phyloP scores from a whole-genome alignment of 1,140 invertebrate genomes.

The Zeugodacus cucurbitae region DNA sequence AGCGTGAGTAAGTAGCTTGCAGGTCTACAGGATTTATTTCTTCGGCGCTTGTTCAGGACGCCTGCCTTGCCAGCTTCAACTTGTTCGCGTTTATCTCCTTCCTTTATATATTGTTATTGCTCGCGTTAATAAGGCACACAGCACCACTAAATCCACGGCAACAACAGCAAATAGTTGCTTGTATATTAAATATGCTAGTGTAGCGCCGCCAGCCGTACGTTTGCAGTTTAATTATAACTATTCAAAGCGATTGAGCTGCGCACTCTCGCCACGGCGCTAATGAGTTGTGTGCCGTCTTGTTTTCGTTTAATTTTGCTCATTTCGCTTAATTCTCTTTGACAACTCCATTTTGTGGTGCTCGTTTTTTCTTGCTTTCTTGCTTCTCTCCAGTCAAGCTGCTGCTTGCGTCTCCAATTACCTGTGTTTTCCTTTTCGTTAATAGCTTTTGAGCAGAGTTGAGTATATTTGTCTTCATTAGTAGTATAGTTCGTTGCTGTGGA shows the following conservation, averaged over 20 bases:
- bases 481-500: too few species aligned
- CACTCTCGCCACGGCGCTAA: background rate
- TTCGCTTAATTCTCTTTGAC: background rate
- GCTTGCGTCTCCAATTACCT: too few species aligned
- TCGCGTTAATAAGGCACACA: background rate
- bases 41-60: background rate
- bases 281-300: constrained; percentile 1
- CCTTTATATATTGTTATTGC: background rate
- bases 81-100: background rate
- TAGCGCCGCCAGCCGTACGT: background rate
- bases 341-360: background rate
- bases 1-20: too few species aligned
- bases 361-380: background rate
- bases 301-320: background rate
- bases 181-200: background rate
- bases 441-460: too few species aligned
- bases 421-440: too few species aligned
- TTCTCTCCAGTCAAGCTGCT: too few species aligned
- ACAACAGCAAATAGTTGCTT: background rate
- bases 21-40: background rate
- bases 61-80: too few species aligned
- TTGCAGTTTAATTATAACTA: background rate
- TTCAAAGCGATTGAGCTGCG: background rate
- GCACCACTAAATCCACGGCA: background rate
- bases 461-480: too few species aligned